These are phyloP conservation scores for Cremastinae sp. DNA, from an alignment of 2,888 invertebrate genomes.

Conservation along the genomic window DNA sequence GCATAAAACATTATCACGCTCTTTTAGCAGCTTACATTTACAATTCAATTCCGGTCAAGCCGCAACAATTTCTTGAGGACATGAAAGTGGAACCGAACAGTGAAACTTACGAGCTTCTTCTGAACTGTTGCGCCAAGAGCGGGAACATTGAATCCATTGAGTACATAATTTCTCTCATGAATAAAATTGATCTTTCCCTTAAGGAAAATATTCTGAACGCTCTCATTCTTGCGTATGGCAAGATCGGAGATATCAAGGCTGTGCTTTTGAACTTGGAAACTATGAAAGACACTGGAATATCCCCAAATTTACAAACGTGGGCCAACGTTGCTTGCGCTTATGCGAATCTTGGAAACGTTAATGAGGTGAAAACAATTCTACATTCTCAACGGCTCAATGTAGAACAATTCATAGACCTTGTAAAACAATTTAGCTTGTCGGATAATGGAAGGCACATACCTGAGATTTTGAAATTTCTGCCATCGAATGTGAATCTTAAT, in stretches of 20 bases:
- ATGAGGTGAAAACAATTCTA: slow-evolving; percentile 78
- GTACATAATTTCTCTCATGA: slow-evolving; percentile 84
- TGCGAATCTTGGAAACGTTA: slow-evolving; percentile 80
- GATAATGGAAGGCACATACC: slow-evolving; percentile 75
- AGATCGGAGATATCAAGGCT: slow-evolving; percentile 77
- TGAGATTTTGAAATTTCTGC: slow-evolving; percentile 78
- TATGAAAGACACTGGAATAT: slow-evolving; percentile 83
- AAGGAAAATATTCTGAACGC: slow-evolving; percentile 84
- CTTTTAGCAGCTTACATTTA: slow-evolving; percentile 83
- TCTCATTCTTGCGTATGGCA: slow-evolving; percentile 83
- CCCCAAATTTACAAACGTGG: slow-evolving; percentile 81
- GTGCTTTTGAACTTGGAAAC: slow-evolving; percentile 82
- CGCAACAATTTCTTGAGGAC: slow-evolving; percentile 80
- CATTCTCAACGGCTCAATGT: slow-evolving; percentile 67
- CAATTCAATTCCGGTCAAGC: slow-evolving; percentile 81
- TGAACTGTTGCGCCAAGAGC: slow-evolving; percentile 80
- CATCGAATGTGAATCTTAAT: slow-evolving; percentile 70
- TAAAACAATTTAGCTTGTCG: slow-evolving; percentile 78
- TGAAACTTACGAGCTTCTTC: slow-evolving; percentile 82
- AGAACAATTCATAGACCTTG: slow-evolving; percentile 81
- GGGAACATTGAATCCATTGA: slow-evolving; percentile 83
- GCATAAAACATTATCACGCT: slow-evolving; percentile 82
- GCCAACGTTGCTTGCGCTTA: slow-evolving; percentile 81
- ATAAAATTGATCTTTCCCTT: slow-evolving; percentile 81
- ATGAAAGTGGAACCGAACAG: slow-evolving; percentile 81